phyloP scores from a whole-genome alignment of 1,140 invertebrate species.

The Drosophila ohnishii region DNA sequence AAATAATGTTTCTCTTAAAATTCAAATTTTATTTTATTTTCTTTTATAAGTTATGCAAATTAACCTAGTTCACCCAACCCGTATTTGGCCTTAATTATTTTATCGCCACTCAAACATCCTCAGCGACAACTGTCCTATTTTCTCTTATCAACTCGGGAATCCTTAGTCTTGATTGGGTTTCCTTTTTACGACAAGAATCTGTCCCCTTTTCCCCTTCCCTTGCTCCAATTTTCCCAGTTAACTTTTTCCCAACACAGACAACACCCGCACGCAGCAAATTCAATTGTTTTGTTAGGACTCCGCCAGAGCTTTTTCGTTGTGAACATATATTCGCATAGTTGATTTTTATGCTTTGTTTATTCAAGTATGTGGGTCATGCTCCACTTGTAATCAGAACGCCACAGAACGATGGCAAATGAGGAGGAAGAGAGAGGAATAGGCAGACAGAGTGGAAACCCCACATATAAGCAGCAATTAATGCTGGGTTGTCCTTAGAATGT shows the following conservation, averaged over 20 bases:
- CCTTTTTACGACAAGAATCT: constrained; percentile 21
- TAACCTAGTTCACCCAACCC: no score
- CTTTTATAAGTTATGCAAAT: neutral
- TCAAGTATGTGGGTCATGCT: constrained; percentile 55
- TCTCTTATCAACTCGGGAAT: constrained; percentile 3
- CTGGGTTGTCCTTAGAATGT: constrained; percentile 31
- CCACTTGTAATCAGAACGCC: constrained; percentile 31
- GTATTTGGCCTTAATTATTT: neutral
- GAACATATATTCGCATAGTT: constrained; percentile 33
- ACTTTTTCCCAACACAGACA: constrained; percentile 3
- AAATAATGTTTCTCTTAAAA: neutral
- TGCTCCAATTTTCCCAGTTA: constrained; percentile 6
- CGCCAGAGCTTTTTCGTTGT: constrained; percentile 1
- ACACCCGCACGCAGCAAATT: constrained; percentile 27
- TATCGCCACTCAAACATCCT: neutral
- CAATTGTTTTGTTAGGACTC: constrained; percentile 35
- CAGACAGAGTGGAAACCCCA: neutral
- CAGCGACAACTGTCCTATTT: neutral
- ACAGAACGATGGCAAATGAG: neutral
- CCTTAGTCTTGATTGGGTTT: constrained; percentile 14
- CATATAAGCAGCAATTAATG: constrained; percentile 33
- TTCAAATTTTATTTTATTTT: no score
- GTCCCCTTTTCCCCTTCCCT: constrained; percentile 5
- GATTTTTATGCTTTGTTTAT: constrained; percentile 52
- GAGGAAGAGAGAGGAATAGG: neutral